phyloP scores from a whole-genome alignment of 2,888 invertebrate species.

The Pheosia tremula region DNA sequence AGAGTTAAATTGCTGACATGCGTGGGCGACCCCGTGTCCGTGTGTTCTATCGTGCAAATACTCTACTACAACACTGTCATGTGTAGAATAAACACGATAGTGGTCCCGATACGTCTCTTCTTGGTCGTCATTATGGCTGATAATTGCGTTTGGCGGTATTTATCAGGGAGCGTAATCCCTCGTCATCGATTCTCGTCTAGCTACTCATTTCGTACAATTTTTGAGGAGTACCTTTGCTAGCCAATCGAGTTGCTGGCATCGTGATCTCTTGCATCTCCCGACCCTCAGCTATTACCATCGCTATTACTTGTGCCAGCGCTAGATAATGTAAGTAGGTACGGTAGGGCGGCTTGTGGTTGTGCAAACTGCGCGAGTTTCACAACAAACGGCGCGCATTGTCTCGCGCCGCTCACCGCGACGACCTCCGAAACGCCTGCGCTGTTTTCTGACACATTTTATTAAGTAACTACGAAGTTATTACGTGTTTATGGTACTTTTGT shows the following conservation, averaged over 20 bases:
- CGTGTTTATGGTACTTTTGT: constrained; percentile 18
- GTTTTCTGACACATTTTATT: constrained; percentile 66
- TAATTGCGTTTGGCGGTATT: not conserved
- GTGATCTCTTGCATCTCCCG: not conserved
- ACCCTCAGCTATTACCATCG: not conserved
- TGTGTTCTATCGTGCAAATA: not conserved
- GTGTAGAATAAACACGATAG: not conserved
- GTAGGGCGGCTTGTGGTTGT: constrained; percentile 68
- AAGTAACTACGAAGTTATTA: constrained; percentile 38
- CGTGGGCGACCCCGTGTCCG: constrained; percentile 1
- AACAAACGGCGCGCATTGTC: constrained; percentile 81
- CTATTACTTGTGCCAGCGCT: constrained; percentile 37
- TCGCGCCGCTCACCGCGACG: constrained; percentile 81
- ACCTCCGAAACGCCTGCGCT: constrained; percentile 65
- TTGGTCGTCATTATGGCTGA: not conserved
- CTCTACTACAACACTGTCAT: not conserved
- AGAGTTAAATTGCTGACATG: not conserved
- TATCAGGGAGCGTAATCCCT: not conserved
- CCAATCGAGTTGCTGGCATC: not conserved
- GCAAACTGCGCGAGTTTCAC: constrained; percentile 78
- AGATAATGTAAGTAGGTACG: constrained; percentile 48
- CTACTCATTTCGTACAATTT: no score
- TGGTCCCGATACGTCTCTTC: no score
- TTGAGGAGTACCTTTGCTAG: not conserved
- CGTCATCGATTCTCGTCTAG: not conserved